These are phyloP conservation scores for Lissocephala sabroskyi DNA, from an alignment of 2,888 invertebrate genomes.

Conservation along the genomic window DNA sequence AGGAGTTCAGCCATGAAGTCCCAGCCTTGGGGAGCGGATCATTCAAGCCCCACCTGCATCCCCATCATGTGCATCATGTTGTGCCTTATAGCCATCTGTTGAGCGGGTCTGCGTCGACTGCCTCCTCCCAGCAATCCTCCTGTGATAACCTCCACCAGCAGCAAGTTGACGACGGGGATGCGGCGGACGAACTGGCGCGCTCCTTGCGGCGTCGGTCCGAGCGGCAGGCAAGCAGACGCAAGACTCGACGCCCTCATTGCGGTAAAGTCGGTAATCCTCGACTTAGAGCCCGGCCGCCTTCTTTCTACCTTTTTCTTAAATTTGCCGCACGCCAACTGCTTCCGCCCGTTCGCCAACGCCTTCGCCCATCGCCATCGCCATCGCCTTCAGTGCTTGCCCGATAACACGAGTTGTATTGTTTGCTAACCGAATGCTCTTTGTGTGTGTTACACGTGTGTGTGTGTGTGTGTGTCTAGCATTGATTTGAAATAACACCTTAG, in stretches of 20 bases:
- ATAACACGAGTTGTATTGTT: too few relatives aligned
- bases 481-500: too few relatives aligned
- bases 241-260: constrained; percentile 29
- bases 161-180: constrained; percentile 25
- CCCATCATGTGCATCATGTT: constrained; percentile 49
- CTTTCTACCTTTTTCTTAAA: constrained; percentile 20
- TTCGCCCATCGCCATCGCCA: background rate
- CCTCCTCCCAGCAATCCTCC: constrained; percentile 61
- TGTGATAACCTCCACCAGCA: constrained; percentile 58
- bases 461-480: constrained; percentile 22
- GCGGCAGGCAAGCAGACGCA: too few relatives aligned
- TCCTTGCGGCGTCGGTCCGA: constrained; percentile 27
- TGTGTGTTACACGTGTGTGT: constrained; percentile 21
- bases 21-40: constrained; percentile 25
- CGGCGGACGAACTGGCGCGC: constrained; percentile 21
- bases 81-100: constrained; percentile 40
- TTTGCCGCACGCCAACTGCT: constrained; percentile 36
- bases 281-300: constrained; percentile 17
- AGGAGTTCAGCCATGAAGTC: constrained; percentile 25
- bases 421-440: too few relatives aligned
- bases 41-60: constrained; percentile 24
- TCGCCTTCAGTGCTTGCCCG: background rate
- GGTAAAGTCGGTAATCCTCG: constrained; percentile 37
- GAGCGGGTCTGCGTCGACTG: constrained; percentile 29
- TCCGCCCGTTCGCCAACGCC: constrained; percentile 16